phyloP scores from a whole-genome alignment of 2,113 vertebrate genomes.

The Stegastes partitus region DNA sequence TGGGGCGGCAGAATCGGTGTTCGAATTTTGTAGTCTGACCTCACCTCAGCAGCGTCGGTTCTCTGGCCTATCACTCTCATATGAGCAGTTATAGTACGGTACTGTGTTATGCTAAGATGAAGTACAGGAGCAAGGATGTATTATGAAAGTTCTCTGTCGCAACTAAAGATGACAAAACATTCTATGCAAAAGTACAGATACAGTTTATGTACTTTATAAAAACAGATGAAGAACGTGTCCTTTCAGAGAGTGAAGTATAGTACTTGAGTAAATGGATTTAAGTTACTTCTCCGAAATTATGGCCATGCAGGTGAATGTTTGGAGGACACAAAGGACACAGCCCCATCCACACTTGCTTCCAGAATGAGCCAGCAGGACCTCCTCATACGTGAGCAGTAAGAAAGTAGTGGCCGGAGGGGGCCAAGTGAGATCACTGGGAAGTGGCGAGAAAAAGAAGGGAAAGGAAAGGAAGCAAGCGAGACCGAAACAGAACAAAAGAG shows the following conservation, averaged over 20 bases:
- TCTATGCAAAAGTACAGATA: too few species aligned
- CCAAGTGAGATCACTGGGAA: slow-evolving; percentile 21
- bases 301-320: neutral
- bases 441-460: slow-evolving; percentile 23
- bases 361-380: slow-evolving; percentile 35
- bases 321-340: neutral
- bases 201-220: neutral
- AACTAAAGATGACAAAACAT: neutral
- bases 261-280: neutral
- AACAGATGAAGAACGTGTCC: neutral
- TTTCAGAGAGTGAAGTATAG: neutral
- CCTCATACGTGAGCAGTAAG: slow-evolving; percentile 19
- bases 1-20: too few species aligned
- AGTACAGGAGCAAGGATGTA: too few species aligned
- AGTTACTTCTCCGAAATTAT: neutral
- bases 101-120: too few species aligned
- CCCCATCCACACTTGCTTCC: slow-evolving; percentile 9
- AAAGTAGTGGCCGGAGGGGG: slow-evolving; percentile 25
- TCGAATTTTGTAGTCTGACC: too few species aligned
- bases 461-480: slow-evolving; percentile 41
- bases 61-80: too few species aligned
- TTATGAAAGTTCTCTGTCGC: neutral
- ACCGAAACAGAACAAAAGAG: slow-evolving; percentile 45
- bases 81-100: too few species aligned
- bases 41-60: too few species aligned